phyloP scores from a whole-genome alignment of 2,888 invertebrate genomes.

The Hirtodrosophila duncani region DNA sequence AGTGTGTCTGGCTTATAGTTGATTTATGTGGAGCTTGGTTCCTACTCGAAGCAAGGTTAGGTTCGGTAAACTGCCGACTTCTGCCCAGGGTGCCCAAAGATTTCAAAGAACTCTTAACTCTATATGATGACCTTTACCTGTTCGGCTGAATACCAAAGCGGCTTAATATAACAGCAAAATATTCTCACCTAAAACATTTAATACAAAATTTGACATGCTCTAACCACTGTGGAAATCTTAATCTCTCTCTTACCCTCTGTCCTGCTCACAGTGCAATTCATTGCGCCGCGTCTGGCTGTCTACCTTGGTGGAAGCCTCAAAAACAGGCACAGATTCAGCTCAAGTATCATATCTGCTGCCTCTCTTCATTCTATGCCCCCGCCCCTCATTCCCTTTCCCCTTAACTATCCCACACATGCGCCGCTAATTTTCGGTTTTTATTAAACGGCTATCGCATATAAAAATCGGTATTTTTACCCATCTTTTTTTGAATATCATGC shows the following conservation, averaged over 20 bases:
- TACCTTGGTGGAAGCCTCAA: conserved; percentile 20
- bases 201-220: not conserved
- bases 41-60: no score
- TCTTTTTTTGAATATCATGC: conserved; percentile 68
- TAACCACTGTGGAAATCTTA: no score
- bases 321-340: not conserved
- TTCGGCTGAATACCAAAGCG: no score
- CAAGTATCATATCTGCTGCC: no score
- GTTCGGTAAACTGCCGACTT: no score
- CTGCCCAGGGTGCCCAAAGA: no score
- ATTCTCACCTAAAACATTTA: not conserved
- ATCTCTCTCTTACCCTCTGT: conserved; percentile 4
- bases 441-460: conserved; percentile 62
- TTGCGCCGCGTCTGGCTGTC: conserved; percentile 53
- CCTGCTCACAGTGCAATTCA: conserved; percentile 1
- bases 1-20: no score
- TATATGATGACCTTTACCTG: no score
- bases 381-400: not conserved
- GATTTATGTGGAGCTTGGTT: no score
- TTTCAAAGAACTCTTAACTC: no score
- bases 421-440: conserved; percentile 67
- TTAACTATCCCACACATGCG: conserved; percentile 40
- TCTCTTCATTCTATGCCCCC: not conserved
- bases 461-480: conserved; percentile 60
- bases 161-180: no score